Base-by-base conservation (phyloP, 1,140 invertebrate genomes). In the Achroia grisella region DNA sequence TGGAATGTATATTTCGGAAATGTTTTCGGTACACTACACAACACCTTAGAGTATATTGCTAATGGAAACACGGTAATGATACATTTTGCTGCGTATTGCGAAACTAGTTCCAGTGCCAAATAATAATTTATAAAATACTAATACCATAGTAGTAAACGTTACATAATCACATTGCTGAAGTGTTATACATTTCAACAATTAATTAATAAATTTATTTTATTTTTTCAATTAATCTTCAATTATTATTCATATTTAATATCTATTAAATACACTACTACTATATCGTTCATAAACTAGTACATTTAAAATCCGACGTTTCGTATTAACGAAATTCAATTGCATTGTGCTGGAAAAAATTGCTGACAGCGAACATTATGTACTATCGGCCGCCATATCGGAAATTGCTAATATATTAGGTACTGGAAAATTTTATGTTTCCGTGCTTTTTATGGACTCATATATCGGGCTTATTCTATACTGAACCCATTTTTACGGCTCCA, bases 381-480 rank as follows among this genome's bases (percentile, higher is more conserved):
- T 54, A 47, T 67, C 64, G 67, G 47, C 56, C 46, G 36, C 53
- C 56, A 66, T 74, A 74, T 65, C 55, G 71, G 64, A 75, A 73
- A 78, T 73, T 75, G 57, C 58, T 78, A 65, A 64, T 70, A 71
- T 70, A 71, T 74, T 69, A 47, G 44, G 44, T 47, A 67, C 64
- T 75, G 56, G 55, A 57, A 66, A 23, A 62, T 73, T 75, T 78
- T 68, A 75, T 72, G 62, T 75, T 78, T 65, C 64, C 59, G 55
- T 66, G 56, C 59, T 66, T 78, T 77, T 78, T 75, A 78, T 75
- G 62, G 73, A 61, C 61, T 58, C 65, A 71, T 78, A 75, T 72
- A 74, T 75, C 60, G 66, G 46, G 62, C 66, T 78, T 73, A 65
- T 68, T 71, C 55, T 63, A 62, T 59, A 66, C 65, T 67, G 62